Conservation (phyloP, 2,888 invertebrate species). For the Xylota segnis region DNA sequence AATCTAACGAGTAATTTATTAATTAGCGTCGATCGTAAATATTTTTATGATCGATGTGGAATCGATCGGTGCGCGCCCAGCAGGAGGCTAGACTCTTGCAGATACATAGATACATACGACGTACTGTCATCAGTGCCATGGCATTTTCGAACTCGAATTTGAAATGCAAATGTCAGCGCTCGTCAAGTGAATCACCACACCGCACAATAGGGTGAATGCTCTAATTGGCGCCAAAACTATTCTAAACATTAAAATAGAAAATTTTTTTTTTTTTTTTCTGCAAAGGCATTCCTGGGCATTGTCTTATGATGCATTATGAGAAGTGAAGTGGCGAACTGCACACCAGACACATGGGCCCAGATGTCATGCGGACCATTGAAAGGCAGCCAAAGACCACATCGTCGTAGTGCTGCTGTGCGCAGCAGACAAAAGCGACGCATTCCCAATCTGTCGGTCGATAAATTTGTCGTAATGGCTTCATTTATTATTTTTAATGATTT, state of each 20-base stretch:
- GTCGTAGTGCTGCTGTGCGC: neutral
- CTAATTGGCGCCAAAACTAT: constrained; percentile 41
- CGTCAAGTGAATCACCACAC: neutral
- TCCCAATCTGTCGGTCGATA: constrained; percentile 55
- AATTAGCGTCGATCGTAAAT: constrained; percentile 70
- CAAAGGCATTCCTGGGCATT: constrained; percentile 15
- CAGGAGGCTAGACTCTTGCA: neutral
- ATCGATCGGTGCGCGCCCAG: constrained; percentile 30
- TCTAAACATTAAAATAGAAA: constrained; percentile 28
- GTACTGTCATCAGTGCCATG: neutral
- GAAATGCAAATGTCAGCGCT: constrained; percentile 22
- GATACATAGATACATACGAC: neutral
- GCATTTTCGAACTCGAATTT: neutral
- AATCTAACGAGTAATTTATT: constrained; percentile 72
- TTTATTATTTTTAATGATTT: constrained; percentile 59
- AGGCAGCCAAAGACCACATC: constrained; percentile 13
- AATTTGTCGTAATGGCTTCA: constrained; percentile 57
- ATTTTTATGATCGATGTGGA: constrained; percentile 65
- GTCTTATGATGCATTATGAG: constrained; percentile 48
- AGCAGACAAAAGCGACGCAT: constrained; percentile 30
- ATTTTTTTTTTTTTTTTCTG: too few species aligned
- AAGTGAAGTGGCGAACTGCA: neutral
- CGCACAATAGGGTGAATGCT: constrained; percentile 40
- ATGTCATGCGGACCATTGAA: constrained; percentile 34
- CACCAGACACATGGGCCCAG: constrained; percentile 25